Conservation (phyloP, 2,113 vertebrate genomes). For the Callipepla californica region DNA sequence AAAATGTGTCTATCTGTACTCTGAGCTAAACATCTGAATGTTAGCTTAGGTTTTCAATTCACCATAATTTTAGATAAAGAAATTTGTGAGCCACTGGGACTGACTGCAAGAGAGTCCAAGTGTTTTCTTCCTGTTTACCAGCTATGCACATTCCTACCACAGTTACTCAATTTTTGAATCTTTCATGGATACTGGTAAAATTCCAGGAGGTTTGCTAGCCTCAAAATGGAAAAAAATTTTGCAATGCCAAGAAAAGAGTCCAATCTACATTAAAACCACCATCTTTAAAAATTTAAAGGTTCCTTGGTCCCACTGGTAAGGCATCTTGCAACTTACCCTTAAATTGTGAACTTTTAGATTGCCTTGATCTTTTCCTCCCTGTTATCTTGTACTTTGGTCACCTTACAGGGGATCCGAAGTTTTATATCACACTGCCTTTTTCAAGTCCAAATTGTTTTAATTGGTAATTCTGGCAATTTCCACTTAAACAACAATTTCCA, state of each 20-base stretch:
- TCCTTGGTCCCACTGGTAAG: conserved; percentile 69
- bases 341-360: conserved; percentile 59
- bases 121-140: conserved; percentile 73
- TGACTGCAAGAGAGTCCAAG: neutral
- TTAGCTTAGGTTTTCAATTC: conserved; percentile 24
- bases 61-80: conserved; percentile 50
- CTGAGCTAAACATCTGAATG: conserved; percentile 41
- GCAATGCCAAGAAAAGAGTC: conserved; percentile 78
- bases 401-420: conserved; percentile 61
- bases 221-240: conserved; percentile 77
- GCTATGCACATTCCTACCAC: conserved; percentile 73
- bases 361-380: conserved; percentile 69
- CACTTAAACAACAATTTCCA: conserved; percentile 74
- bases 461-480: conserved; percentile 67
- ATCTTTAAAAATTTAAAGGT: conserved; percentile 76
- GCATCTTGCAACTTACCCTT: conserved; percentile 71
- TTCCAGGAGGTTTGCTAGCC: conserved; percentile 80
- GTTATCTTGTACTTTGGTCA: conserved; percentile 65
- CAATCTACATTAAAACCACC: conserved; percentile 79
- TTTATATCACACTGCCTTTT: conserved; percentile 54
- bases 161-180: conserved; percentile 78
- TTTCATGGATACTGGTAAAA: conserved; percentile 77
- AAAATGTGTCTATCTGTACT: conserved; percentile 31
- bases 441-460: conserved; percentile 60
- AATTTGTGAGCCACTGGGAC: conserved; percentile 15